These are phyloP conservation scores for Acyrthosiphon pisum DNA, from an alignment of 1,140 invertebrate species.

Conservation along the genomic window DNA sequence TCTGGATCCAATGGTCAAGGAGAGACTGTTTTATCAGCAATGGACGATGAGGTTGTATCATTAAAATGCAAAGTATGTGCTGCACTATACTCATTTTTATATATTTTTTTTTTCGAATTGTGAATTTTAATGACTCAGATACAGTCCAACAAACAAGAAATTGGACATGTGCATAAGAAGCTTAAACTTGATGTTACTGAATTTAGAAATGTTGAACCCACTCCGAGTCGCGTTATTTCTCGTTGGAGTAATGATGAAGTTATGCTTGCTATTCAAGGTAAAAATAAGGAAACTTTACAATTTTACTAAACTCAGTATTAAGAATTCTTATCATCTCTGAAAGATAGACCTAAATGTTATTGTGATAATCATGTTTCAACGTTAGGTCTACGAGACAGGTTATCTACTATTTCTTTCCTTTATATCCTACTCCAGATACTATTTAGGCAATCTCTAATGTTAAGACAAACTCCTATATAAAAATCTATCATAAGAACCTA, in stretches of 20 bases:
- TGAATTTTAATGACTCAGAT: slow-evolving; percentile 71
- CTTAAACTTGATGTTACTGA: slow-evolving; percentile 77
- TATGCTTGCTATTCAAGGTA: slow-evolving; percentile 86
- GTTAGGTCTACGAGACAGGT: too few relatives aligned
- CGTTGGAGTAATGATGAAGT: slow-evolving; percentile 94
- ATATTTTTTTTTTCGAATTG: slow-evolving; percentile 56
- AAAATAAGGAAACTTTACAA: neutral
- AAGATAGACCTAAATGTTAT: too few relatives aligned
- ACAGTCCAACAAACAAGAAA: slow-evolving; percentile 92
- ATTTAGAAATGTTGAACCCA: slow-evolving; percentile 72
- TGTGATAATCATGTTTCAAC: too few relatives aligned
- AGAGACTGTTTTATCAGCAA: slow-evolving; percentile 84
- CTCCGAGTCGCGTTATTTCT: slow-evolving; percentile 77
- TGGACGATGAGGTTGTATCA: slow-evolving; percentile 92
- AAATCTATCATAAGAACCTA: too few relatives aligned
- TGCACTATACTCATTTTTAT: neutral
- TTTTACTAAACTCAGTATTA: neutral
- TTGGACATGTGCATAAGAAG: slow-evolving; percentile 83
- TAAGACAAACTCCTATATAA: too few relatives aligned
- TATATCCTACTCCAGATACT: too few relatives aligned
- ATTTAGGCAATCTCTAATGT: too few relatives aligned
- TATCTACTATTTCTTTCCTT: too few relatives aligned
- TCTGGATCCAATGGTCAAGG: slow-evolving; percentile 71
- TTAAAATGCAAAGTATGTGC: slow-evolving; percentile 89
- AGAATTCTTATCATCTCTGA: neutral